Conservation (phyloP, 2,888 invertebrate species). For the Stenchaetothrips biformis region DNA sequence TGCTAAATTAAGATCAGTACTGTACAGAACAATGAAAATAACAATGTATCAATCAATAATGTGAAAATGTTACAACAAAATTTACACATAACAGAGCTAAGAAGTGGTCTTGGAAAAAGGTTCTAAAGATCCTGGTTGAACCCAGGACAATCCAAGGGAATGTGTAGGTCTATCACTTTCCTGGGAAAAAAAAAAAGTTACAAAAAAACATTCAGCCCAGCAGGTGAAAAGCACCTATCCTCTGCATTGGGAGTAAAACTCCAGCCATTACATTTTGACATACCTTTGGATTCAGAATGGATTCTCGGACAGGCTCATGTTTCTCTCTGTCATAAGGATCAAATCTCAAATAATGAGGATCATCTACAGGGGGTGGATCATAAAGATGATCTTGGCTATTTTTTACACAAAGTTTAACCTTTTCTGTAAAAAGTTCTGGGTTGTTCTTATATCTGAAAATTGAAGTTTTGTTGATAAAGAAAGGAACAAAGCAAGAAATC, state of each 20-base stretch:
- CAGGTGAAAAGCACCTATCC: not conserved
- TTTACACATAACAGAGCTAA: slow-evolving; percentile 28
- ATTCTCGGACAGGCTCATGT: slow-evolving; percentile 62
- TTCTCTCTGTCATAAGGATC: slow-evolving; percentile 66
- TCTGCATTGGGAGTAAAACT: too few species aligned
- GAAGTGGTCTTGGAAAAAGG: slow-evolving; percentile 67
- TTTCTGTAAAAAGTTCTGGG: slow-evolving; percentile 62
- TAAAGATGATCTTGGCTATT: slow-evolving; percentile 68
- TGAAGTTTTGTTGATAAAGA: slow-evolving; percentile 29
- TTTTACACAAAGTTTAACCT: slow-evolving; percentile 65
- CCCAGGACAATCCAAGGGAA: slow-evolving; percentile 74
- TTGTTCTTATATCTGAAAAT: slow-evolving; percentile 65
- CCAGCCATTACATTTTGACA: slow-evolving; percentile 1
- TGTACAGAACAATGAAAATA: slow-evolving; percentile 31
- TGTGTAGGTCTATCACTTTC: slow-evolving; percentile 45
- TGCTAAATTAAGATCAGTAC: slow-evolving; percentile 31
- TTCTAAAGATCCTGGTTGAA: slow-evolving; percentile 73
- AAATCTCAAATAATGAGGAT: slow-evolving; percentile 78
- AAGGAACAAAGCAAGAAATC: slow-evolving; percentile 34
- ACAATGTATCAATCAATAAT: slow-evolving; percentile 32
- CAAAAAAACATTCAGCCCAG: not conserved
- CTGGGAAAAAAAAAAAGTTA: slow-evolving; percentile 37
- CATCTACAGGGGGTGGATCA: slow-evolving; percentile 68
- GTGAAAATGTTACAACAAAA: not conserved
- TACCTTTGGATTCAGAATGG: slow-evolving; percentile 48